A percentile compares a stretch with the other conserved stretches of the same genome.
These are phyloP conservation scores for Eupristina koningsbergeri DNA, from an alignment of 1,140 invertebrate genomes.

Conservation along the genomic window DNA sequence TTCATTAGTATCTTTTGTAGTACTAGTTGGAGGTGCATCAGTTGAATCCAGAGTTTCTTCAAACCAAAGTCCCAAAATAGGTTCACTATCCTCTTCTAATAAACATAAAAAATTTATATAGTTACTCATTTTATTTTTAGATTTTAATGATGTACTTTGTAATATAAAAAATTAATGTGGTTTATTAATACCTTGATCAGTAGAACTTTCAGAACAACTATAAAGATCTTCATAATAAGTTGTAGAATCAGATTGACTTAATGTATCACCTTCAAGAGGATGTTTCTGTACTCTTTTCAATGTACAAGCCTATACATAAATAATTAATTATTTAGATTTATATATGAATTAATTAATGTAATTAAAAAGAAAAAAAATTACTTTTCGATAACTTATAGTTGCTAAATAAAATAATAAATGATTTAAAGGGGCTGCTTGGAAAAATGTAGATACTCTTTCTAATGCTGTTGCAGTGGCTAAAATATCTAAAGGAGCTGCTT, in stretches of 20 bases:
- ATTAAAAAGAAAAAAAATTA: constrained; percentile 56
- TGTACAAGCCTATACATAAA: constrained; percentile 78
- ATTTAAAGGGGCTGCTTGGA: constrained; percentile 80
- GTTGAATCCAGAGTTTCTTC: constrained; percentile 90
- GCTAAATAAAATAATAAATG: constrained; percentile 90
- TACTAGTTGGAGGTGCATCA: constrained; percentile 73
- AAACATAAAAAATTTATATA: constrained; percentile 36
- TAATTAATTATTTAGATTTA: neutral
- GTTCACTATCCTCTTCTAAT: constrained; percentile 87
- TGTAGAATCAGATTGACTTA: constrained; percentile 91
- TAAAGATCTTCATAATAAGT: constrained; percentile 94
- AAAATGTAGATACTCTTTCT: constrained; percentile 79
- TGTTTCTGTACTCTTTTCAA: constrained; percentile 87
- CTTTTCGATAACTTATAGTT: constrained; percentile 90
- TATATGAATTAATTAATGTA: too few relatives aligned
- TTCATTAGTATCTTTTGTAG: constrained; percentile 74
- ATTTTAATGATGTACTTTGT: neutral
- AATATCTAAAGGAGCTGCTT: constrained; percentile 76
- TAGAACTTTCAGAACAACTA: constrained; percentile 90
- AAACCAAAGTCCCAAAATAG: constrained; percentile 92
- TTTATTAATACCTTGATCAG: constrained; percentile 81
- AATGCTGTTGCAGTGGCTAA: constrained; percentile 78
- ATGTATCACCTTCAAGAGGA: constrained; percentile 83
- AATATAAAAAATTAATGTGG: neutral
- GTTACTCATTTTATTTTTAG: constrained; percentile 13